A percentile compares a stretch with the other conserved stretches of the same genome.
These are phyloP conservation scores for Arctia plantaginis DNA, from an alignment of 2,888 invertebrate genomes.

Conservation along the genomic window DNA sequence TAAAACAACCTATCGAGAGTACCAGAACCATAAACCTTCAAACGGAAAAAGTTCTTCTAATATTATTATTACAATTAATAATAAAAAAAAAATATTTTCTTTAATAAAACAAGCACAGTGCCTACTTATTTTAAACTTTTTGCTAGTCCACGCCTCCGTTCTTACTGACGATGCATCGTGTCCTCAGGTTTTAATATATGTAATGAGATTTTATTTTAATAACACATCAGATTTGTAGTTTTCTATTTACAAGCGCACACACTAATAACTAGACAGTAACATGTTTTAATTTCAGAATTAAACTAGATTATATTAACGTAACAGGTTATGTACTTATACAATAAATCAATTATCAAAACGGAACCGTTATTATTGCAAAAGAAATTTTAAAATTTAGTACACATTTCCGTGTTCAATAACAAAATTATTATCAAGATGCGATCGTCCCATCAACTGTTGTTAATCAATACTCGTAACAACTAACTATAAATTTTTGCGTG, in stretches of 20 bases:
- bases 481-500: constrained; percentile 49
- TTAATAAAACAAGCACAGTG: too few relatives aligned
- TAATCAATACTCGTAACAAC: constrained; percentile 33
- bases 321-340: not conserved
- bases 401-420: constrained; percentile 7
- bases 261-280: not conserved
- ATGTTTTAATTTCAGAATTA: not conserved
- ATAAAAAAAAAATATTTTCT: too few relatives aligned
- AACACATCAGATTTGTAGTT: not conserved
- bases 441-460: constrained; percentile 15
- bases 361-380: constrained; percentile 4
- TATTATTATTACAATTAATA: too few relatives aligned
- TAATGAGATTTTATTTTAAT: too few relatives aligned
- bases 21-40: too few relatives aligned
- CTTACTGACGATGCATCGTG: too few relatives aligned
- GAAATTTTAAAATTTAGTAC: not conserved
- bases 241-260: not conserved
- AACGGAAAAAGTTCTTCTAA: too few relatives aligned
- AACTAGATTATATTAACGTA: not conserved
- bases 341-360: not conserved
- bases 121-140: too few relatives aligned
- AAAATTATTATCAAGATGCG: constrained; percentile 4
- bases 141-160: too few relatives aligned
- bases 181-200: too few relatives aligned
- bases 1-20: too few relatives aligned